Evolutionary conservation across 2,113 vertebrate genomes (phyloP).

Genomic region (Daphoenositta chrysoptera): DNA sequence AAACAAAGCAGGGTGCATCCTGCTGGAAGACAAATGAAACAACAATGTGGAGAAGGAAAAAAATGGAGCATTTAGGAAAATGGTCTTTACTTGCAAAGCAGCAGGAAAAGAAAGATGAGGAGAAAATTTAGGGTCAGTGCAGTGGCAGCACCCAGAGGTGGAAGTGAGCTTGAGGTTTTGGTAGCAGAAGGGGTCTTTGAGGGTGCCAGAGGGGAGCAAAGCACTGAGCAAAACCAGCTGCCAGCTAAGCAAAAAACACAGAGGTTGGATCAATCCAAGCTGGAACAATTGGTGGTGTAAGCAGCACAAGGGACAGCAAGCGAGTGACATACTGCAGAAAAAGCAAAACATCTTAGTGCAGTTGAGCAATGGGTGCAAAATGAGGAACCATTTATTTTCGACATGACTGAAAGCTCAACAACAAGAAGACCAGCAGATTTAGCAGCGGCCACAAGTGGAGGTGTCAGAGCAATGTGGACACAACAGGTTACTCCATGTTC

Average conservation of each 20-base stretch:
- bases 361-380: neutral
- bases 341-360: neutral
- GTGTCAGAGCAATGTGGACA: neutral
- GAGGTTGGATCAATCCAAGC: neutral
- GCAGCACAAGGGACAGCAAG: neutral
- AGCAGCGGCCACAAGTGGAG: neutral
- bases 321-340: neutral
- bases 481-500: neutral
- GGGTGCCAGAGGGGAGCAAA: neutral
- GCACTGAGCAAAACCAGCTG: neutral
- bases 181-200: neutral
- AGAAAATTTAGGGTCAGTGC: neutral
- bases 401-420: neutral
- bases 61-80: neutral
- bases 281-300: neutral
- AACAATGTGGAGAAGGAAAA: neutral
- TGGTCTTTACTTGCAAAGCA: neutral
- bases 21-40: neutral
- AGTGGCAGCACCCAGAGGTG: neutral
- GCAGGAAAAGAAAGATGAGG: neutral
- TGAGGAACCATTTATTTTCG: neutral
- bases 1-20: neutral
- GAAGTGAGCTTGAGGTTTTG: neutral
- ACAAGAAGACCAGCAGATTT: neutral
- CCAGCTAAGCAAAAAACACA: neutral